Evolutionary conservation across 2,888 invertebrate genomes (phyloP).

Genomic region (Strigamia transsilvanica): DNA sequence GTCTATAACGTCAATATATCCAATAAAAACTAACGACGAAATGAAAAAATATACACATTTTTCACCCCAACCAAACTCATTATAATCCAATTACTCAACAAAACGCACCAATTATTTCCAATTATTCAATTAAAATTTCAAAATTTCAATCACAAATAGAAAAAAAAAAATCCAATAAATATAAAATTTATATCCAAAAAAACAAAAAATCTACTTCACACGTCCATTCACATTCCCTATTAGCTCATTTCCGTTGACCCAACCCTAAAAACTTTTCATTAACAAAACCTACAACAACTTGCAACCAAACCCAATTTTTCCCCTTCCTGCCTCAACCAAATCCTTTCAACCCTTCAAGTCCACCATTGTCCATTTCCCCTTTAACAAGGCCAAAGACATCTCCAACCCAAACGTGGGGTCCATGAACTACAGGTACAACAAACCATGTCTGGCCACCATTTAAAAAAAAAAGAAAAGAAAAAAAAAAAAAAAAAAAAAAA

Average conservation of each 20-base stretch:
- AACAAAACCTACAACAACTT: constrained; percentile 5
- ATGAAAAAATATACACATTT: too few species aligned
- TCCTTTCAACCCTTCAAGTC: constrained; percentile 6
- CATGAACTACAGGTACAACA: constrained; percentile 47
- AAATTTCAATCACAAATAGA: not conserved
- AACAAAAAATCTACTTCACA: not conserved
- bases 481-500: too few species aligned
- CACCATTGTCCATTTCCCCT: constrained; percentile 43
- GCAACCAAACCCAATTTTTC: constrained; percentile 23
- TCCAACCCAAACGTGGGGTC: constrained; percentile 19
- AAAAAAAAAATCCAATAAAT: not conserved
- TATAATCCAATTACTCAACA: not conserved
- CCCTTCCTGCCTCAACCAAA: not conserved
- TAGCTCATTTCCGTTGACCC: not conserved
- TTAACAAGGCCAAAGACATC: constrained; percentile 47
- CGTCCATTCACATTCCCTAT: not conserved
- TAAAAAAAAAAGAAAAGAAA: not conserved
- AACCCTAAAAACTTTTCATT: constrained; percentile 30
- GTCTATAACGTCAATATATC: too few species aligned
- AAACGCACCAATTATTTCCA: not conserved
- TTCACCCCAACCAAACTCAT: not conserved
- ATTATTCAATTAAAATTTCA: not conserved
- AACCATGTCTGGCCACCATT: constrained; percentile 40
- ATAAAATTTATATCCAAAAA: not conserved
- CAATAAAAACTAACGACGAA: too few species aligned